Conservation (phyloP, 2,888 invertebrate species). For the Atrina japonica region DNA sequence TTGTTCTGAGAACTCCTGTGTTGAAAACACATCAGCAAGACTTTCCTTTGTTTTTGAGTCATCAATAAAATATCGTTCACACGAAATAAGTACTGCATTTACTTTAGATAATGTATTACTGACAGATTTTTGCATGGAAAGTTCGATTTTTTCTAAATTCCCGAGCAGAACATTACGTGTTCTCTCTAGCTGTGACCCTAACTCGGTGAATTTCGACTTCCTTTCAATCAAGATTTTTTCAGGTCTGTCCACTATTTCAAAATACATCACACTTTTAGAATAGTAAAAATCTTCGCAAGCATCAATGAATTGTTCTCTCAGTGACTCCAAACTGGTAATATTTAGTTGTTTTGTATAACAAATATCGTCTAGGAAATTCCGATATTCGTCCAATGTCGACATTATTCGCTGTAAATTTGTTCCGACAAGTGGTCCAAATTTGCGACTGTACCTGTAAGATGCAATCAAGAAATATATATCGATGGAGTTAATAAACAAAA, state of each 20-base stretch:
- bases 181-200: conserved; percentile 43
- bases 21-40: conserved; percentile 53
- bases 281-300: conserved; percentile 56
- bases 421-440: no score
- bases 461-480: no score
- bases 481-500: no score
- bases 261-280: conserved; percentile 63
- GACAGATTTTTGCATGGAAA: not conserved
- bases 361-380: no score
- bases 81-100: not conserved
- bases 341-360: conserved; percentile 28
- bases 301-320: conserved; percentile 50
- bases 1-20: conserved; percentile 50
- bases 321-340: conserved; percentile 46
- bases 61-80: conserved; percentile 40
- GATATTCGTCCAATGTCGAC: no score
- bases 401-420: no score
- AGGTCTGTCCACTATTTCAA: conserved; percentile 64
- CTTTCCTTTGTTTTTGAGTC: conserved; percentile 12
- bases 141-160: conserved; percentile 25
- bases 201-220: conserved; percentile 32
- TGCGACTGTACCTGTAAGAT: no score
- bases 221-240: conserved; percentile 49
- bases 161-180: conserved; percentile 37
- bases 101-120: conserved; percentile 8